These are phyloP conservation scores for Echiichthys vipera DNA, from an alignment of 2,797 vertebrate species.

Conservation along the genomic window DNA sequence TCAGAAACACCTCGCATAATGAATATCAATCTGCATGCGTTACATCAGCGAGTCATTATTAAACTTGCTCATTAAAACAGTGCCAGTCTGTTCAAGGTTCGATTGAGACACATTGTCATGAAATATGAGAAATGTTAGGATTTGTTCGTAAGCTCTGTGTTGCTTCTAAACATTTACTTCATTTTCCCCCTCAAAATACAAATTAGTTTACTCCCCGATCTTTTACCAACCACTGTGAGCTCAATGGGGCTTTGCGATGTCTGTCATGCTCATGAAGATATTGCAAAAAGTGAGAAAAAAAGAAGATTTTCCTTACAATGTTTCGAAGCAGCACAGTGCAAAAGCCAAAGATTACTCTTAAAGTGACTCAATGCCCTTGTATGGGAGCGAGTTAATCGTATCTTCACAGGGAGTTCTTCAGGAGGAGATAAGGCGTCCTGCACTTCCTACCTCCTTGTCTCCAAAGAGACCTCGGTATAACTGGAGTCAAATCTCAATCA, in stretches of 20 bases:
- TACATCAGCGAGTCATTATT: neutral
- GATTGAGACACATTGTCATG: neutral
- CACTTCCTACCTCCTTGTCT: slow-evolving; percentile 17
- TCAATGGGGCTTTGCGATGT: slow-evolving; percentile 7
- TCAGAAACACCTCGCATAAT: neutral
- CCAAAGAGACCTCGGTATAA: slow-evolving; percentile 49
- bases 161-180: slow-evolving; percentile 11
- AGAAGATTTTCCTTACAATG: slow-evolving; percentile 19
- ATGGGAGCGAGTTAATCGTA: slow-evolving; percentile 38
- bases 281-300: slow-evolving; percentile 1
- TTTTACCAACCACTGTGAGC: slow-evolving; percentile 34
- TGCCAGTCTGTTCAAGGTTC: neutral
- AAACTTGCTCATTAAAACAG: neutral
- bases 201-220: slow-evolving; percentile 20
- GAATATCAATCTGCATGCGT: slow-evolving; percentile 3
- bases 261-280: slow-evolving; percentile 21
- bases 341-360: slow-evolving; percentile 33
- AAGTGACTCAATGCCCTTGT: slow-evolving; percentile 41
- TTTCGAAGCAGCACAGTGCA: slow-evolving; percentile 34
- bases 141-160: slow-evolving; percentile 4
- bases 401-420: slow-evolving; percentile 51
- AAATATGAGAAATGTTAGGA: slow-evolving; percentile 5
- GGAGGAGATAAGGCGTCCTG: slow-evolving; percentile 59
- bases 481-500: slow-evolving; percentile 69
- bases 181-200: slow-evolving; percentile 21